These are phyloP conservation scores for Drosophila seclusa DNA, from an alignment of 2,888 invertebrate species.

Conservation along the genomic window DNA sequence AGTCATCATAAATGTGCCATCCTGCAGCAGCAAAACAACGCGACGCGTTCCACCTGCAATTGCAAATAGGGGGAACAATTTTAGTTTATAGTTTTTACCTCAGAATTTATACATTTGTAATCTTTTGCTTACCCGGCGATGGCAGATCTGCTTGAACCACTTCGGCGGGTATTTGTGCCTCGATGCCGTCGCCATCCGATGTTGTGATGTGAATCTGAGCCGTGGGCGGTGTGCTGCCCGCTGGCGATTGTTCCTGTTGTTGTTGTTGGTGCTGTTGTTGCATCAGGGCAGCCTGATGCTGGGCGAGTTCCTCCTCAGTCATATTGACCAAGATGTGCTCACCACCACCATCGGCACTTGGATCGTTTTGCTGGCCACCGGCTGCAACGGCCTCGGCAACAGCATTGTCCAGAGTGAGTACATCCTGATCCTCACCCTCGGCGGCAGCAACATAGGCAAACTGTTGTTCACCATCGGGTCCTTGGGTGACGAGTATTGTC, in stretches of 20 bases:
- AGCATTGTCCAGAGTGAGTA: constrained; percentile 85
- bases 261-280: constrained; percentile 60
- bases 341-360: constrained; percentile 66
- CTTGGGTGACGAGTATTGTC: constrained; percentile 90
- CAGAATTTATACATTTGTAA: neutral
- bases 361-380: constrained; percentile 81
- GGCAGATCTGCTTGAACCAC: constrained; percentile 93
- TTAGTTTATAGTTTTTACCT: neutral
- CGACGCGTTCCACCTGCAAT: constrained; percentile 91
- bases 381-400: constrained; percentile 84
- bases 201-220: constrained; percentile 71
- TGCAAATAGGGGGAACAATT: neutral
- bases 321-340: constrained; percentile 83
- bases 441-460: constrained; percentile 88
- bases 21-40: constrained; percentile 93
- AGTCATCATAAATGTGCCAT: constrained; percentile 94
- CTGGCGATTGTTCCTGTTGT: constrained; percentile 44
- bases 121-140: constrained; percentile 88
- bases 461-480: constrained; percentile 91
- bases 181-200: constrained; percentile 85
- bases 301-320: constrained; percentile 81
- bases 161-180: constrained; percentile 93
- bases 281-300: constrained; percentile 78
- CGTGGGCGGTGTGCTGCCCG: constrained; percentile 58
- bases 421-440: constrained; percentile 87